phyloP scores from a whole-genome alignment of 1,140 invertebrate genomes.

The Polypedilum vanderplanki region DNA sequence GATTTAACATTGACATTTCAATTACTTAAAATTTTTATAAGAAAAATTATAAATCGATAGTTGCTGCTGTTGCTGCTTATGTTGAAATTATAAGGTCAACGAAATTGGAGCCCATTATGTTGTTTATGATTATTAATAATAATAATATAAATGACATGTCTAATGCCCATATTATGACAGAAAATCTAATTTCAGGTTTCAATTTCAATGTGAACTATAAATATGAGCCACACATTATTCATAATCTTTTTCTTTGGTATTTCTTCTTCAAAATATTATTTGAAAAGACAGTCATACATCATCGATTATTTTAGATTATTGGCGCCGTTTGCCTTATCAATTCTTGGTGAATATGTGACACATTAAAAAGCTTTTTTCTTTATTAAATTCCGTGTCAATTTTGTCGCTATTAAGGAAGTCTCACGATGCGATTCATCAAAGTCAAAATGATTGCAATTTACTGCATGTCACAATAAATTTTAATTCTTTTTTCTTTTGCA shows the following conservation, averaged over 20 bases:
- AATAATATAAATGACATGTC: not conserved
- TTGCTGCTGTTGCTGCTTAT: not conserved
- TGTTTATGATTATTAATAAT: not conserved
- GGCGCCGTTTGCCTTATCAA: slow-evolving; percentile 2
- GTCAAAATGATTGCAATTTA: not conserved
- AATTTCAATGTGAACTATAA: not conserved
- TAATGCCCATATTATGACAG: slow-evolving; percentile 9
- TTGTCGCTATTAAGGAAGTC: not conserved
- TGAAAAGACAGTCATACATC: not conserved
- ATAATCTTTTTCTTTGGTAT: no score
- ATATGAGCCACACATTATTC: not conserved
- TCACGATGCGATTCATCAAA: not conserved
- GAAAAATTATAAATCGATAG: slow-evolving; percentile 17
- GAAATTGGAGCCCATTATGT: not conserved
- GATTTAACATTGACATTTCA: slow-evolving; percentile 13
- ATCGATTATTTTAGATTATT: not conserved
- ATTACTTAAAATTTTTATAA: not conserved
- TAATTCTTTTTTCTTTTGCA: not conserved
- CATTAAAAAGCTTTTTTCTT: not conserved
- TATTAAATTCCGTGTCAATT: slow-evolving; percentile 14
- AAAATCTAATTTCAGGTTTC: not conserved
- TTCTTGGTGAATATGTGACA: not conserved
- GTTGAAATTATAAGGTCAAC: not conserved
- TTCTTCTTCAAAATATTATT: slow-evolving; percentile 10
- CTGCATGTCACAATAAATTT: slow-evolving; percentile 1